Evolutionary conservation across 2,797 vertebrate species (phyloP).

Genomic region (Hoplostethus mediterraneus): DNA sequence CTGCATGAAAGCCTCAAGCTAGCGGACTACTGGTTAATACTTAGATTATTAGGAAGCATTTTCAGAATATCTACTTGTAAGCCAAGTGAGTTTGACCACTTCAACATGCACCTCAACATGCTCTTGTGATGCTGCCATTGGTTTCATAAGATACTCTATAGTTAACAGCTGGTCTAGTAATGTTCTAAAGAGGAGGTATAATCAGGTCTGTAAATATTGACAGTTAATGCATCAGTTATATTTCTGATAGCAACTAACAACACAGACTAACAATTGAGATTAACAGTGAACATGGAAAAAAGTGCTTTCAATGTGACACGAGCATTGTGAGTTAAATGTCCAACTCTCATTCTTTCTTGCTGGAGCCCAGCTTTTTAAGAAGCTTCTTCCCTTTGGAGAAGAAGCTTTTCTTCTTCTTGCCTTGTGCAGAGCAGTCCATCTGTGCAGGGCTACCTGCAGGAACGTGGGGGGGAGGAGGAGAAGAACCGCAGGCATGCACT

Average conservation of each 20-base stretch:
- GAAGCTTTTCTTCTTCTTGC: slow-evolving; percentile 90
- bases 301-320: slow-evolving; percentile 72
- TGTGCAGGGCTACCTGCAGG: slow-evolving; percentile 46
- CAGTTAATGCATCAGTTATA: slow-evolving; percentile 44
- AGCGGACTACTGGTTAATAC: slow-evolving; percentile 35
- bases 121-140: slow-evolving; percentile 37
- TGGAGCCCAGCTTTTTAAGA: slow-evolving; percentile 91
- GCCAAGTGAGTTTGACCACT: slow-evolving; percentile 29
- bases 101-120: slow-evolving; percentile 69
- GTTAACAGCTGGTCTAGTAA: slow-evolving; percentile 46
- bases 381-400: slow-evolving; percentile 94
- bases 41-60: slow-evolving; percentile 43
- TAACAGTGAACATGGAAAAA: slow-evolving; percentile 55
- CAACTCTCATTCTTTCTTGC: slow-evolving; percentile 87
- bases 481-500: slow-evolving; percentile 34
- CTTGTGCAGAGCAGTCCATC: slow-evolving; percentile 65
- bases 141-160: slow-evolving; percentile 16
- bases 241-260: slow-evolving; percentile 39
- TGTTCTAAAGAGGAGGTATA: slow-evolving; percentile 47
- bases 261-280: slow-evolving; percentile 28
- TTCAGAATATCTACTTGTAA: slow-evolving; percentile 24
- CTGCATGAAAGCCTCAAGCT: slow-evolving; percentile 31
- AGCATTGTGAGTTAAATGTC: slow-evolving; percentile 17
- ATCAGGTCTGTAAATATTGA: slow-evolving; percentile 54
- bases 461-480: slow-evolving; percentile 27